Evolutionary conservation across 2,797 vertebrate genomes (phyloP), one percentile per base, ranked within the genome.

Genomic region (Sebastes matsubarae): DNA sequence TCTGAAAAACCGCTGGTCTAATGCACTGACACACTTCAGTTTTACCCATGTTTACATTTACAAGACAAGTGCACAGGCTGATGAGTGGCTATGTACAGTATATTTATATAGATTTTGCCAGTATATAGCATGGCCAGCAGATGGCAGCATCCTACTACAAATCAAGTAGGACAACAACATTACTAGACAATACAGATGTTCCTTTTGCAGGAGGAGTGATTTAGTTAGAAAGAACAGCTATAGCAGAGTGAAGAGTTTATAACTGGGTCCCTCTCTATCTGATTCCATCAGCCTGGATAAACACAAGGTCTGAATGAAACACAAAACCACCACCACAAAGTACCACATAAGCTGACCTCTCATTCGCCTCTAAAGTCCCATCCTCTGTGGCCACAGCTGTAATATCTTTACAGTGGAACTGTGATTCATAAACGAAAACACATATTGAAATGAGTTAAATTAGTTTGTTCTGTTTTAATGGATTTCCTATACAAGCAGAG

Each of bases 141-240:
- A 83, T 89, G 93, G 93, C 90, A 88, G 82, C 54, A 81, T 89
- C 80, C 24, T 29, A 85, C 73, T 16, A 69, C 16, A 78, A 13
- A 81, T 90, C 2, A 59, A 20, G 12, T 4, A 4, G 3, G 32
- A 22, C 10, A 8, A 2, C 42, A 22, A 0, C 12, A 8, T 24
- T 3, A 14, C 1, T 13, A 24, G 27, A 30, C 16, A 1, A 16
- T 24, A 5, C 25, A 20, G 20, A 12, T 32, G 30, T 57, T 50
- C 6, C 14, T 1, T n/a, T 16, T 24, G 1, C 8, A 29, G 18
- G 16, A 59, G 24, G 24, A 25, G 46, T 8, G 57, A 65, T 36
- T 18, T 12, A n/a, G 27, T 18, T 12, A n/a, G 22, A 30, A 22
- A 18, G 8, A 46, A 11, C 27, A 42, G 5, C 18, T 64, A 8